Percentiles rank a stretch among this genome's conserved stretches.
Conservation (phyloP, 2,113 vertebrate genomes). For the Tachuris rubrigastra region DNA sequence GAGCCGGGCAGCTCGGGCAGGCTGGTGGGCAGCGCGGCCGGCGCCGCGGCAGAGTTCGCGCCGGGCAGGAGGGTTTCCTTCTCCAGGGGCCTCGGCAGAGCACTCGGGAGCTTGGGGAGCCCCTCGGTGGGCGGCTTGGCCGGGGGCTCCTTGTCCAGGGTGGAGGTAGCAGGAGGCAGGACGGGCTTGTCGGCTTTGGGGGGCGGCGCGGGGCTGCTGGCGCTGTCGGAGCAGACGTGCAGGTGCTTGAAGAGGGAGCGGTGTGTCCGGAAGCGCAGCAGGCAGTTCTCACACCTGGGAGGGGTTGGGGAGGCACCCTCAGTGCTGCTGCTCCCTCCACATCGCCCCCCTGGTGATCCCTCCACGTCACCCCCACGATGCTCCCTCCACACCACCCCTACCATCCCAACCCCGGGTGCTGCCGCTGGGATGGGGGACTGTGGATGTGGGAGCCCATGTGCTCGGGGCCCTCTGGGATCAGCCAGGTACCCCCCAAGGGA, state of each 20-base stretch:
- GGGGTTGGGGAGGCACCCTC: neutral
- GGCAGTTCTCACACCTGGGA: constrained; percentile 90
- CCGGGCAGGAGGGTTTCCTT: neutral
- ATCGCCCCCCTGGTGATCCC: neutral
- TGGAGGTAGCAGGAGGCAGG: neutral
- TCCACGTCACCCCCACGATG: no score
- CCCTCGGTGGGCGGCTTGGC: neutral
- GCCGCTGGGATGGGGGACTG: neutral
- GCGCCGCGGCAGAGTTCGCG: neutral
- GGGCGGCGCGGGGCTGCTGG: constrained; percentile 66
- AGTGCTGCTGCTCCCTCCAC: neutral
- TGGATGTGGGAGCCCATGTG: rapidly evolving
- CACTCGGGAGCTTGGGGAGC: constrained; percentile 6
- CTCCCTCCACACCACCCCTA: no score
- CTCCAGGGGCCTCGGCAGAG: neutral
- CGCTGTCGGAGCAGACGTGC: constrained; percentile 89
- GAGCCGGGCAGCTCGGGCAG: constrained; percentile 32
- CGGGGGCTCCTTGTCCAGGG: constrained; percentile 7
- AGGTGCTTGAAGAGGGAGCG: constrained; percentile 93
- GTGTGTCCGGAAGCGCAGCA: constrained; percentile 88
- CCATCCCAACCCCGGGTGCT: rapidly evolving
- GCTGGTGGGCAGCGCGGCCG: neutral
- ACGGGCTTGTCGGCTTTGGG: neutral
- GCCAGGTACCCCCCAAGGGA: neutral
- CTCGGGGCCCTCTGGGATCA: neutral